phyloP scores from a whole-genome alignment of 2,113 vertebrate genomes.

The Dasypus novemcinctus region DNA sequence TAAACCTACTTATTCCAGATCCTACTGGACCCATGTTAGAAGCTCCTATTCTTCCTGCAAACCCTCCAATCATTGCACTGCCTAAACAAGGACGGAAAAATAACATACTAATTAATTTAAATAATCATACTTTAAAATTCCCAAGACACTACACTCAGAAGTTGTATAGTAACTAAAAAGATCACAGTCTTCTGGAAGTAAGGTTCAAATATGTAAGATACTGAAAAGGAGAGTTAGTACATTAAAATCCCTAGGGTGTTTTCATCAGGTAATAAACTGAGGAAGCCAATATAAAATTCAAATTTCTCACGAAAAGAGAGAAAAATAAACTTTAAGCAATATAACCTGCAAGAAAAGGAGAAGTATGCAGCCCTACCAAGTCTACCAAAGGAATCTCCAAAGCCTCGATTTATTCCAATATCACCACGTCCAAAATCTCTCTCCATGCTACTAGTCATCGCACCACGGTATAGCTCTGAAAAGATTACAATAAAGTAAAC shows the following conservation, averaged over 20 bases:
- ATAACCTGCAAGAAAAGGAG: conserved; percentile 31
- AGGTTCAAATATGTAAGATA: conserved; percentile 32
- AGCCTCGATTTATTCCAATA: conserved; percentile 93
- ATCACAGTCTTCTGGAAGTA: conserved; percentile 44
- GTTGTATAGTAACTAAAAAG: conserved; percentile 55
- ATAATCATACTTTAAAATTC: conserved; percentile 65
- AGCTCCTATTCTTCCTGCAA: conserved; percentile 93
- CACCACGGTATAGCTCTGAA: conserved; percentile 91
- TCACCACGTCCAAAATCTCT: conserved; percentile 94
- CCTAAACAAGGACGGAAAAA: conserved; percentile 85
- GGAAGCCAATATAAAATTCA: conserved; percentile 16
- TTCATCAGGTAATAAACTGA: conserved; percentile 38
- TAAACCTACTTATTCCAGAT: conserved; percentile 93
- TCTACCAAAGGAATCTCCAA: conserved; percentile 95
- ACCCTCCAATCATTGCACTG: conserved; percentile 92
- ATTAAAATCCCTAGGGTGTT: conserved; percentile 53
- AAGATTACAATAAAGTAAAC: conserved; percentile 67
- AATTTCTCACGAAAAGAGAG: conserved; percentile 22
- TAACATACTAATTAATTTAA: conserved; percentile 80
- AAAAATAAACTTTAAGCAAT: conserved; percentile 41
- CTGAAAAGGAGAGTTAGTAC: conserved; percentile 12
- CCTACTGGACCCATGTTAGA: conserved; percentile 94
- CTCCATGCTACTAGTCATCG: conserved; percentile 93
- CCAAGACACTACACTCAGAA: conserved; percentile 59
- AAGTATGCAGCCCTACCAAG: conserved; percentile 86